Percentiles rank a stretch among this genome's conserved stretches.
phyloP scores from a whole-genome alignment of 37 sponge, comb jelly and placozoan species.

The Axinella damicornis region DNA sequence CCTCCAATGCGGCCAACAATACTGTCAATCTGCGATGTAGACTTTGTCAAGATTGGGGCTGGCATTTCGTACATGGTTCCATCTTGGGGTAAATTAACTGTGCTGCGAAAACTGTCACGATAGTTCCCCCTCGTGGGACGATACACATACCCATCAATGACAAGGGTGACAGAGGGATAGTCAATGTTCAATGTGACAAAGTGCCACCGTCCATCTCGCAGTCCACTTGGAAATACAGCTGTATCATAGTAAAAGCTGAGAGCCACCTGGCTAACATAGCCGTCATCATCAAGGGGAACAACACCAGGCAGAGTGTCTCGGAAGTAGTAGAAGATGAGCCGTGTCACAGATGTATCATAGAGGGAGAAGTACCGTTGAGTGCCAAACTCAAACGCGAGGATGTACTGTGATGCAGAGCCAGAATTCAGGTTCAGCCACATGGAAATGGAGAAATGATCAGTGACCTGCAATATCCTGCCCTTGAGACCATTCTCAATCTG shows the following conservation, averaged over 20 bases:
- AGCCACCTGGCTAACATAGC: constrained; percentile 41
- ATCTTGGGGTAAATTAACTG: not conserved
- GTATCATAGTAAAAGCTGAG: constrained; percentile 57
- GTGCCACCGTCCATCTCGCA: constrained; percentile 61
- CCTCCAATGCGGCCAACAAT: constrained; percentile 49
- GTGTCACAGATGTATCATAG: not conserved
- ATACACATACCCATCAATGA: constrained; percentile 47
- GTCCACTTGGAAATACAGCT: constrained; percentile 6
- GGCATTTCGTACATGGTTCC: constrained; percentile 52
- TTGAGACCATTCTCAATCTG: not conserved
- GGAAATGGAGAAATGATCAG: constrained; percentile 57
- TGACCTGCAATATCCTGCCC: not conserved
- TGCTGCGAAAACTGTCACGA: not conserved
- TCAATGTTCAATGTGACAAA: constrained; percentile 38
- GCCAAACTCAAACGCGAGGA: constrained; percentile 49
- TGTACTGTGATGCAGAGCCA: not conserved
- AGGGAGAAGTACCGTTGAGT: constrained; percentile 41
- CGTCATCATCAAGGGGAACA: constrained; percentile 10
- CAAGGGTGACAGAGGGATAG: constrained; percentile 28
- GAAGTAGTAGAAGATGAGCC: constrained; percentile 44
- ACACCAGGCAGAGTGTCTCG: constrained; percentile 23
- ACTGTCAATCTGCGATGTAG: not conserved
- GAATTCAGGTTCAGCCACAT: constrained; percentile 40
- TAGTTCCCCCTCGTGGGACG: constrained; percentile 34
- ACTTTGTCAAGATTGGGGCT: constrained; percentile 44